Base-by-base conservation (phyloP, 2,113 vertebrate species). In the Carassius gibelio region DNA sequence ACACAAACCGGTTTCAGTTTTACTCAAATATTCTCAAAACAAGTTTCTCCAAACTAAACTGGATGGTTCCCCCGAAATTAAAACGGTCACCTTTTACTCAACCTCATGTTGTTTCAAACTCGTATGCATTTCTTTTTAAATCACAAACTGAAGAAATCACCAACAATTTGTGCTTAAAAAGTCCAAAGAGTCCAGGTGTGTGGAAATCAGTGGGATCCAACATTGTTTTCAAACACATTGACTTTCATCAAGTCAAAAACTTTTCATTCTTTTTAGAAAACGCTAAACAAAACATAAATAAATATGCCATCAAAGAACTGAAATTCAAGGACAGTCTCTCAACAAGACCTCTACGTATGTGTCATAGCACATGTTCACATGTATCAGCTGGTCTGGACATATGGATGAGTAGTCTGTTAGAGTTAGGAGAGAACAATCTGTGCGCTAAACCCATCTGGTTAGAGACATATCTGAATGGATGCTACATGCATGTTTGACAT, bases 351-450 rank as follows among this genome's bases (percentile, higher is more conserved):
- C 14, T 55, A 7, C 14, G 21, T 15, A 71, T 74, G 71, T 45
- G 71, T 74, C 21, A 48, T 21, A 74, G 30, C 17, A 78, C 30
- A 36, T 21, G 15, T 59, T 17, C 19, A 59, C 30, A 26, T 76
- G 50, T 57, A 76, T 57, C 48, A 76, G 74, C 74, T 75, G 75
- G 50, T 57, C 10, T 76, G 48, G 23, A 55, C 48, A 76, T 55
- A 55, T 34, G 75, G 75, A 76, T 1, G 23, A 17, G 17, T 36
- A 3, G 50, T 76, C 26, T 55, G 50, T 19, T 76, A 30, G 48
- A 26, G 14, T 17, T 26, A 52, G 52, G 48, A 75, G 13, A 30
- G 74, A 5, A 55, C 48, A 75, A 5, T 75, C 48, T 30, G 48
- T 75, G 45, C 2, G 13, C 23, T 75, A 30, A 42, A 71, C 45